Base-by-base conservation (phyloP, 37 sponge, comb jelly and placozoan genomes). In the Sycon ciliatum region DNA sequence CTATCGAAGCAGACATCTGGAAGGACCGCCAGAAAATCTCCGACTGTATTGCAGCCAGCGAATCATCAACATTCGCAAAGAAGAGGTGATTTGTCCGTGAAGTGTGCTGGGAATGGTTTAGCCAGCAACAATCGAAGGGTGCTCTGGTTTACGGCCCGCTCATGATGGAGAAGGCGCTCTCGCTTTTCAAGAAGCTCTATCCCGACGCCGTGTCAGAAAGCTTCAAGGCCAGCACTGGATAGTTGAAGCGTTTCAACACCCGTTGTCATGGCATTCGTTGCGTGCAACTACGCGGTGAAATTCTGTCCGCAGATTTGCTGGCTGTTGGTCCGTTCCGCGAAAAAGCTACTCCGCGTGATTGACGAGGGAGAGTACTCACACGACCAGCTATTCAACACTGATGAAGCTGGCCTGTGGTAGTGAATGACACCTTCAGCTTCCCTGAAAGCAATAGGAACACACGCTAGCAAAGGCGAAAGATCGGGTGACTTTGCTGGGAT, bases 391-490 rank as follows among this genome's bases (percentile, higher is more conserved):
- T 78, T 60, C 60, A 78, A 78, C 53, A 70, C 61, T 20, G 78
- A 78, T 29, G 71, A 78, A 57, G 68, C 71, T 29, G 70, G 71
- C 22, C 56, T 78, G 23, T 78, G 71, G 78, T 78, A 70, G 78
- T 36, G 36, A 27, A 26, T 69, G 56, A 54, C 35, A 34, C 71
- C 78, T 56, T 78, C 78, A n/a, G 38, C 24, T 24, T 78, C 78
- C 11, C 69, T 68, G 78, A 26, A 36, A 26, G 49, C 9, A 42
- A 13, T 18, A 42, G 49, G 49, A 9, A 42, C 13, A 18, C 13
- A 42, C 7, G 13, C 13, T 42, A 7, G 13, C 7, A 42, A 42
- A 42, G 13, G 7, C 49, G 13, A 42, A 42, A 13, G 49, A 42
- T 13, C 7, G 49, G 49, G 13, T 42, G 7, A 22, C 62, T n/a